Evolutionary conservation across 2,888 invertebrate genomes (phyloP).

Genomic region (Itoplectis maculator): DNA sequence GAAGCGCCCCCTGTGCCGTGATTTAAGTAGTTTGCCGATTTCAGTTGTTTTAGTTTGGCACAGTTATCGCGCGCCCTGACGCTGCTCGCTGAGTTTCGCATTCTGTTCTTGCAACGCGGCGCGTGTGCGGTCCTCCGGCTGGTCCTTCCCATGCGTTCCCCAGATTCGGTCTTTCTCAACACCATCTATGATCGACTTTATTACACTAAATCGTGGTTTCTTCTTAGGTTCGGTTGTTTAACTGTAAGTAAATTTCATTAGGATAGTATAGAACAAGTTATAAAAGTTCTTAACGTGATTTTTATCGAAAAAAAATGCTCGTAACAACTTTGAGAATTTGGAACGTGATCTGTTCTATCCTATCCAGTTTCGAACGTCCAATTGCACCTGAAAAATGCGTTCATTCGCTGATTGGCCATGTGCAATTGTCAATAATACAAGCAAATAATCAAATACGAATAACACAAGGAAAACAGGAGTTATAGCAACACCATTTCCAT

Average conservation of each 20-base stretch:
- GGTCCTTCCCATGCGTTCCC: constrained; percentile 28
- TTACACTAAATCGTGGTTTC: too few relatives aligned
- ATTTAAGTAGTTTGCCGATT: constrained; percentile 67
- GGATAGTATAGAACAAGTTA: too few relatives aligned
- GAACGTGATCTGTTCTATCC: neutral
- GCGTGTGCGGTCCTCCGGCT: constrained; percentile 30
- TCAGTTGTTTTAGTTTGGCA: constrained; percentile 70
- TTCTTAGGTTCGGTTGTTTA: too few relatives aligned
- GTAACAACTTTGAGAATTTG: too few relatives aligned
- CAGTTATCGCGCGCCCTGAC: constrained; percentile 50
- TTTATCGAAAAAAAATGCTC: too few relatives aligned
- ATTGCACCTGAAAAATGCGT: neutral
- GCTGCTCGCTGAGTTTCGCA: constrained; percentile 48
- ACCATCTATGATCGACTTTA: too few relatives aligned
- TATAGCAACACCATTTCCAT: neutral
- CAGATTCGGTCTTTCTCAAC: neutral
- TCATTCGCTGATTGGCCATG: neutral
- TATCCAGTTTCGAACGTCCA: neutral
- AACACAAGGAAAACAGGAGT: neutral
- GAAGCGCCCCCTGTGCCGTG: constrained; percentile 51
- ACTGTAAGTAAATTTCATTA: too few relatives aligned
- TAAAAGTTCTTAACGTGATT: too few relatives aligned
- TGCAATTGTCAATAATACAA: neutral
- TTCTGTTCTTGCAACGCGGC: constrained; percentile 44
- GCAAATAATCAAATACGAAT: neutral